Evolutionary conservation across 2,113 vertebrate genomes (phyloP).

Genomic region (Atractosteus spatula): DNA sequence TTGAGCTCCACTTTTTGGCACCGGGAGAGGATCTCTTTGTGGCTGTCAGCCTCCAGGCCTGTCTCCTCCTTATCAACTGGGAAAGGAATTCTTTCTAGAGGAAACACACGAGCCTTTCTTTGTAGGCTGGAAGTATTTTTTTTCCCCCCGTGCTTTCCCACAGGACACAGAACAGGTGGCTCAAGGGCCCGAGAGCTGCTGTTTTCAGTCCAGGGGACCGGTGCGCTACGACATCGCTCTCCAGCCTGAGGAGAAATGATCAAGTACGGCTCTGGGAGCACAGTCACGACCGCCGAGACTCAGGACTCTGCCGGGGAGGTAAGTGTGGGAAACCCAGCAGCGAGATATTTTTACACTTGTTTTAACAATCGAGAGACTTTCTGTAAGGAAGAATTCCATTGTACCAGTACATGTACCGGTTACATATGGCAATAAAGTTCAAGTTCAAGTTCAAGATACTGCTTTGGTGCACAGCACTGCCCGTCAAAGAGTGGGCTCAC

Average conservation of each 20-base stretch:
- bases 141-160: conserved; percentile 8
- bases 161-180: not conserved
- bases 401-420: no score
- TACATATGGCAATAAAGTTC: no score
- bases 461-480: not conserved
- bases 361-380: no score
- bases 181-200: not conserved
- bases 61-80: conserved; percentile 28
- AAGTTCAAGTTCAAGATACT: no score
- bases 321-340: conserved; percentile 29
- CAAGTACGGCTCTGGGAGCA: conserved; percentile 49
- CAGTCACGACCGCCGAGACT: conserved; percentile 50
- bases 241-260: conserved; percentile 53
- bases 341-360: no score
- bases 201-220: not conserved
- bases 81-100: conserved; percentile 25
- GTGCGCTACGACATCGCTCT: not conserved
- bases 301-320: conserved; percentile 53
- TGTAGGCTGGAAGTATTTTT: conserved; percentile 44
- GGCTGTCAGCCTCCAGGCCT: not conserved
- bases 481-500: not conserved
- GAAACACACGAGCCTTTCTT: conserved; percentile 13
- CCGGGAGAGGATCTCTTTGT: conserved; percentile 1
- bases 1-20: conserved; percentile 8
- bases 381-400: no score